Conservation (phyloP, 2,113 vertebrate genomes). For the Polypterus senegalus region DNA sequence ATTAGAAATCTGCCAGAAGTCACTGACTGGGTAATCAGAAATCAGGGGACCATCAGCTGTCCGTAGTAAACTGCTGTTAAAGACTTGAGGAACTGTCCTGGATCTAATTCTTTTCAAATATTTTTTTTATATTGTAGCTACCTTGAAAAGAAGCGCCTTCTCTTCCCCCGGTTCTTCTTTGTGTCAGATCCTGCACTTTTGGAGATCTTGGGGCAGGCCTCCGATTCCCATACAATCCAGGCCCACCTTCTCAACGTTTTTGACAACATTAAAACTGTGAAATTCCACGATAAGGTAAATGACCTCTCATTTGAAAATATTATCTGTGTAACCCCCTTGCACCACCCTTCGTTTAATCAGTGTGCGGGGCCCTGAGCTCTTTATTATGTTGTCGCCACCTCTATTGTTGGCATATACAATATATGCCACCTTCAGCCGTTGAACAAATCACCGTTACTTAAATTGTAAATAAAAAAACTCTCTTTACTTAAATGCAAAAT, state of each 20-base stretch:
- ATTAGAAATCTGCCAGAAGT: slow-evolving; percentile 93
- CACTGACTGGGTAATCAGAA: slow-evolving; percentile 75
- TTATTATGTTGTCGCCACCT: no score
- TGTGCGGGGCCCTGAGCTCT: no score
- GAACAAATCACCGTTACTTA: no score
- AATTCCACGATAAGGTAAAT: slow-evolving; percentile 78
- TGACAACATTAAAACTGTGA: slow-evolving; percentile 81
- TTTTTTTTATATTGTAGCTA: slow-evolving; percentile 50
- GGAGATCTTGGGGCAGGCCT: slow-evolving; percentile 93
- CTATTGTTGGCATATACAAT: no score
- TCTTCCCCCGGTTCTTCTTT: slow-evolving; percentile 94
- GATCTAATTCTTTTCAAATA: no score
- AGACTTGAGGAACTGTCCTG: no score
- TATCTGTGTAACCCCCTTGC: neutral
- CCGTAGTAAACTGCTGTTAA: neutral
- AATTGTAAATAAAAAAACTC: no score
- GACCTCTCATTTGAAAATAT: neutral
- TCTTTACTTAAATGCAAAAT: no score
- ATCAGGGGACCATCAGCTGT: no score
- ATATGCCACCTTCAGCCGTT: no score
- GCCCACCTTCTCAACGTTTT: slow-evolving; percentile 87
- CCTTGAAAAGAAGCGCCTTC: slow-evolving; percentile 83
- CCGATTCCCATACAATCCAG: slow-evolving; percentile 88
- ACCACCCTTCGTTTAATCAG: no score
- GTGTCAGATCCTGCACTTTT: slow-evolving; percentile 88